Evolutionary conservation across 2,888 invertebrate genomes (phyloP), one percentile per base, ranked within the genome.

Genomic region (Saturnia pavonia): DNA sequence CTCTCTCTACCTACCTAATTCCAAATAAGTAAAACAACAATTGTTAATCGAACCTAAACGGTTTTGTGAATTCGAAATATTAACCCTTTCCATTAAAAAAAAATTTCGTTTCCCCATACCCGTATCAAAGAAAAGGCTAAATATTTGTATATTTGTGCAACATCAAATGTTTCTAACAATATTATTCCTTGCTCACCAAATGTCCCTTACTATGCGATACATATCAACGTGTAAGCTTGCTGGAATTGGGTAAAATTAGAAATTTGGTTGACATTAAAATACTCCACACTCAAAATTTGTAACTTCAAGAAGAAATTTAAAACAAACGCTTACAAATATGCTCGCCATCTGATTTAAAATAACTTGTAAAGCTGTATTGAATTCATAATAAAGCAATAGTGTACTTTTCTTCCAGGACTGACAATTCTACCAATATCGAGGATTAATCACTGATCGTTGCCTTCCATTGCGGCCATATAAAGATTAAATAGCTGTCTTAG

Each of bases 131-230:
- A 14, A 65, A 40, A 63, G 19, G 19, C 40, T 40, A 19, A 65
- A 34, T n/a, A n/a, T n/a, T n/a, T n/a, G n/a, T n/a, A 63, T 34
- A 63, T 57, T 57, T 57, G 22, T 51, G 25, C 57, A 57, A 25
- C 57, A 12, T 27, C 25, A 25, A 60, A 60, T 25, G n/a, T 22
- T 54, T 27, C 57, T 65, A 65, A 40, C 40, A 65, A 65, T 25
- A 57, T 2, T 65, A 40, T 40, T 40, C 65, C n/a, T 34, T 65
- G 8, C 19, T 40, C 65, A 9, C 65, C n/a, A 65, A 65, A n/a
- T n/a, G n/a, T 65, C 65, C n/a, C 65, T 65, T 65, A 65, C 40
- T 34, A 65, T 60, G 57, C 57, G 14, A 60, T 60, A 27, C 57
- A 12, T 27, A 60, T 27, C 25, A 27, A 60, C 11, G 25, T 57